Conservation (phyloP, 2,113 vertebrate genomes). For the Solenodon paradoxus region DNA sequence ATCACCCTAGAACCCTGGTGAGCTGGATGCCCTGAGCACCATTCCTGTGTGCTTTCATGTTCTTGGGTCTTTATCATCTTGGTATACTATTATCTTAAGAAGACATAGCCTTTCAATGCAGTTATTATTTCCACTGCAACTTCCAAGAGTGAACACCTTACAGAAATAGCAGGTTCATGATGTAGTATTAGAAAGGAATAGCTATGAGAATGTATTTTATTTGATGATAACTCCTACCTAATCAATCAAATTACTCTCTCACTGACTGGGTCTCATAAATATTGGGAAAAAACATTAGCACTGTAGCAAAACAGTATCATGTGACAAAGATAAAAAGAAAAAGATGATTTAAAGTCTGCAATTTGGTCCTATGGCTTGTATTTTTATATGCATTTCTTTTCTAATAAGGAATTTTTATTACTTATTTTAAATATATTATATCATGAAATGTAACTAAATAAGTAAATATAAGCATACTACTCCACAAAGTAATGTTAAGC, state of each 20-base stretch:
- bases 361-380: background rate
- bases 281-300: background rate
- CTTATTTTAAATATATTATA: background rate
- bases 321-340: background rate
- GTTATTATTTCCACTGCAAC: background rate
- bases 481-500: background rate
- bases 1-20: too few species aligned
- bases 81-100: background rate
- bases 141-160: background rate
- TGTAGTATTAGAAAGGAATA: background rate
- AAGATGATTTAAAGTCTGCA: background rate
- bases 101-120: background rate
- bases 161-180: background rate
- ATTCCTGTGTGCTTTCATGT: background rate
- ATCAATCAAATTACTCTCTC: background rate
- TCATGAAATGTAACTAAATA: slow-evolving; percentile 9
- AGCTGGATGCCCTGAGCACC: background rate
- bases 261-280: background rate
- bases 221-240: background rate
- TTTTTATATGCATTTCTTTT: background rate
- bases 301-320: background rate
- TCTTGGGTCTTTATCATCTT: background rate
- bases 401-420: background rate
- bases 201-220: background rate
- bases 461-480: background rate